Percentiles rank a stretch among this genome's conserved stretches.
Evolutionary conservation across 2,888 invertebrate genomes (phyloP).

Genomic region (Anoplius nigerrimus): DNA sequence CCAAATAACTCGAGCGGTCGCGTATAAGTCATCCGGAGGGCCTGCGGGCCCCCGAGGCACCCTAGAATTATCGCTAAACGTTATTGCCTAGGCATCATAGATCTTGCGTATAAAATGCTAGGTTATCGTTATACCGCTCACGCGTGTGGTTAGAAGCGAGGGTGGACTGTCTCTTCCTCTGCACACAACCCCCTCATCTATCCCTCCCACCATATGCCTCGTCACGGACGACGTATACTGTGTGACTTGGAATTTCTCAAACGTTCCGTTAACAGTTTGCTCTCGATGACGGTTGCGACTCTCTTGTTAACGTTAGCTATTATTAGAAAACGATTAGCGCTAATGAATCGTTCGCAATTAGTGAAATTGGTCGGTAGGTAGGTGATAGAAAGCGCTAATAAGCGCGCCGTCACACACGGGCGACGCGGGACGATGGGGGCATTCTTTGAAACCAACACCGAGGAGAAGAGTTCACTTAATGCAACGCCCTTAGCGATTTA

Average conservation of each 20-base stretch:
- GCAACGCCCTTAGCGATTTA: slow-evolving; percentile 1
- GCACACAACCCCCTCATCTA: no score
- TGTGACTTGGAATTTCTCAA: slow-evolving; percentile 50
- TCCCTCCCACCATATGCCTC: no score
- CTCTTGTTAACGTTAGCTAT: no score
- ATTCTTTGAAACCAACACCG: not conserved
- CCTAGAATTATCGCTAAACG: slow-evolving; percentile 75
- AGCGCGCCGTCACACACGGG: no score
- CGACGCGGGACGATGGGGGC: not conserved
- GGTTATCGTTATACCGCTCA: slow-evolving; percentile 64
- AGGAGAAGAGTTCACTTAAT: no score
- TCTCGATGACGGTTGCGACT: not conserved
- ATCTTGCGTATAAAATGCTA: slow-evolving; percentile 74
- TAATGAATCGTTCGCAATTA: no score
- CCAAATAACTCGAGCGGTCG: slow-evolving; percentile 52
- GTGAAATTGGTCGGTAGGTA: no score
- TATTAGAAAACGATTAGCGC: no score
- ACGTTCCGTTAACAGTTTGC: slow-evolving; percentile 26
- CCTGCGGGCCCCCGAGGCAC: slow-evolving; percentile 64
- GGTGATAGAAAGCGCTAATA: no score
- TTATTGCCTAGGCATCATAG: slow-evolving; percentile 74
- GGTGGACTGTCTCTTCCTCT: slow-evolving; percentile 61
- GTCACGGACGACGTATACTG: not conserved
- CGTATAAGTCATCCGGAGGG: slow-evolving; percentile 70
- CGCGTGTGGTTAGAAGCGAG: slow-evolving; percentile 62